Evolutionary conservation across 2,888 invertebrate species (phyloP), one percentile per base, ranked within the genome.

Genomic region (Plusia festucae): DNA sequence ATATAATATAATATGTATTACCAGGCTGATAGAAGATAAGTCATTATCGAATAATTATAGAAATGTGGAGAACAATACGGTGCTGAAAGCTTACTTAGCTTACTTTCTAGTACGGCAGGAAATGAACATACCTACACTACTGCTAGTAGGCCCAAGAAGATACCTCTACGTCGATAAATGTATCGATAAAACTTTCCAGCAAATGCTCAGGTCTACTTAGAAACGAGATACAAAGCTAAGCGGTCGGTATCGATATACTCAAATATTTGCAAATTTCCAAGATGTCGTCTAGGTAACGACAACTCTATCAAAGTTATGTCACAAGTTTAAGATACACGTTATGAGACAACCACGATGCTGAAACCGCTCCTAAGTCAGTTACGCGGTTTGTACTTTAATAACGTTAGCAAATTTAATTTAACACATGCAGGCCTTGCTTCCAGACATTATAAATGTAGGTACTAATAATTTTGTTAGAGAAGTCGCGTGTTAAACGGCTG

Each of bases 41-140:
- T 40, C 40, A 4, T 40, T 40, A 40, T 4, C 15, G 40, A n/a
- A n/a, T 15, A 58, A 51, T 54, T 66, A 30, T 57, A 57, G 61
- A 60, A 65, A 59, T 18, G 16, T 62, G 49, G 9, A 30, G 46
- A 65, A 65, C 66, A 63, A 27, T 40, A 44, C 68, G 53, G 32
- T 57, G 54, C 30, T 53, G 54, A 57, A 52, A 24, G 59, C 49
- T 44, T 49, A 16, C 58, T 34, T 16, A 1, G 78, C n/a, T 91
- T 91, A 89, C 88, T 82, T 89, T 90, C 90, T 68, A 88, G 85
- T 90, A 91, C 90, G 88, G 89, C 83, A 83, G 73, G 68, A 81
- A 85, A 85, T 82, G 61, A 84, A 84, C 79, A 81, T 76, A 79
- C 72, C 67, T 76, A 68, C 56, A 30, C 32, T 49, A 70, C 51